These are phyloP conservation scores for Megaceryle torquata DNA, from an alignment of 2,113 vertebrate species.

Conservation along the genomic window DNA sequence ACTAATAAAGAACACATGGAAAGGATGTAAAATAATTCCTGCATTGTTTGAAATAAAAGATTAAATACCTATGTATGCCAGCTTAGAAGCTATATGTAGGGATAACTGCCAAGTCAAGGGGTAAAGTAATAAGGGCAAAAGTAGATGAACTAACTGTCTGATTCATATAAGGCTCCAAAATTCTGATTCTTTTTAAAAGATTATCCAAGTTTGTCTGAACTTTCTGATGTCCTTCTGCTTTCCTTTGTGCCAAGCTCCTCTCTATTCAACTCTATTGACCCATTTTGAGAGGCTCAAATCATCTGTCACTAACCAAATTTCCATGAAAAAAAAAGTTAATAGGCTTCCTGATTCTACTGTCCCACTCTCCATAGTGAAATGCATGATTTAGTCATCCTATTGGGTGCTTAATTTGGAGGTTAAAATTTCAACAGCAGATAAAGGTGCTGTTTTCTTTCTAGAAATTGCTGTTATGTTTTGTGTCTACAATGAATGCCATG, in stretches of 20 bases:
- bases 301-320: not conserved
- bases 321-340: not conserved
- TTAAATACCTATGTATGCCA: not conserved
- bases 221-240: not conserved
- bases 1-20: conserved; percentile 41
- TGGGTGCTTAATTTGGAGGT: not conserved
- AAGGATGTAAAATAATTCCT: conserved; percentile 29
- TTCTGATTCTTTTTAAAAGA: not conserved
- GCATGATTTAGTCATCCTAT: not conserved
- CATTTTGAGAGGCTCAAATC: not conserved
- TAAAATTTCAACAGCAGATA: not conserved
- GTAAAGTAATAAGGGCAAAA: not conserved
- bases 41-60: conserved; percentile 26
- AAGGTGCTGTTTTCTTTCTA: not conserved
- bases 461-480: not conserved
- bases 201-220: not conserved
- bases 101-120: not conserved
- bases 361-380: not conserved
- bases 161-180: not conserved
- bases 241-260: not conserved
- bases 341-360: not conserved
- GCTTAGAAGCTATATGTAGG: not conserved
- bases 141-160: not conserved
- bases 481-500: not conserved
- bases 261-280: not conserved